Percentiles rank a stretch among this genome's conserved stretches.
Evolutionary conservation across 2,797 vertebrate species (phyloP).

Genomic region (Novumbra hubbsi): DNA sequence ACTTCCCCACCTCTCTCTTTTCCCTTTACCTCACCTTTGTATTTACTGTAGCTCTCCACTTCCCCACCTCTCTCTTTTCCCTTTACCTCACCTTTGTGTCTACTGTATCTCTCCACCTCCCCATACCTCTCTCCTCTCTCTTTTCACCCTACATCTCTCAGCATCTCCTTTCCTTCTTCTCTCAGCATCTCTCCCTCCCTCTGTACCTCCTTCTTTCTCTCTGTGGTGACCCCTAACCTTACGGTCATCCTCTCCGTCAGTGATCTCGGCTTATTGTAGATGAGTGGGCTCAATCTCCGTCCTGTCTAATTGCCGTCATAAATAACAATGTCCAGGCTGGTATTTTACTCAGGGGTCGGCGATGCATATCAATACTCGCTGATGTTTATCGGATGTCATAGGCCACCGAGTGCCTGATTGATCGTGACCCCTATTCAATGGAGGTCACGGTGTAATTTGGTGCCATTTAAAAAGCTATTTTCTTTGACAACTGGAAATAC

Average conservation of each 20-base stretch:
- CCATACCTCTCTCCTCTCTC: neutral
- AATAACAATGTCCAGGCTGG: constrained; percentile 61
- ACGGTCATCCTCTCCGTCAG: neutral
- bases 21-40: neutral
- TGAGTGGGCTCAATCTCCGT: constrained; percentile 29
- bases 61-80: constrained; percentile 1
- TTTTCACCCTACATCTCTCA: neutral
- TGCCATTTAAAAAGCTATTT: constrained; percentile 73
- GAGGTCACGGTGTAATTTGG: constrained; percentile 74
- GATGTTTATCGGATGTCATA: constrained; percentile 76
- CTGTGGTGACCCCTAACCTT: too few relatives aligned
- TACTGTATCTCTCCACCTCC: neutral
- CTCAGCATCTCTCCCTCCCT: neutral
- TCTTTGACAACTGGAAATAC: constrained; percentile 65
- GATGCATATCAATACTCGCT: constrained; percentile 63
- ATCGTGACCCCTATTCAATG: constrained; percentile 66
- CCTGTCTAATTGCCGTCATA: constrained; percentile 68
- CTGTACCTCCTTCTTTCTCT: neutral
- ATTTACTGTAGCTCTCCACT: neutral
- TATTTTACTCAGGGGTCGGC: constrained; percentile 58
- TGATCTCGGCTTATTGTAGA: neutral
- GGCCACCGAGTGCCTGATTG: constrained; percentile 68
- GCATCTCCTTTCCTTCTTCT: constrained; percentile 5
- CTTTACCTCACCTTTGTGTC: neutral
- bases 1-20: neutral